Evolutionary conservation across 2,888 invertebrate genomes (phyloP).

Genomic region (Timema podura): DNA sequence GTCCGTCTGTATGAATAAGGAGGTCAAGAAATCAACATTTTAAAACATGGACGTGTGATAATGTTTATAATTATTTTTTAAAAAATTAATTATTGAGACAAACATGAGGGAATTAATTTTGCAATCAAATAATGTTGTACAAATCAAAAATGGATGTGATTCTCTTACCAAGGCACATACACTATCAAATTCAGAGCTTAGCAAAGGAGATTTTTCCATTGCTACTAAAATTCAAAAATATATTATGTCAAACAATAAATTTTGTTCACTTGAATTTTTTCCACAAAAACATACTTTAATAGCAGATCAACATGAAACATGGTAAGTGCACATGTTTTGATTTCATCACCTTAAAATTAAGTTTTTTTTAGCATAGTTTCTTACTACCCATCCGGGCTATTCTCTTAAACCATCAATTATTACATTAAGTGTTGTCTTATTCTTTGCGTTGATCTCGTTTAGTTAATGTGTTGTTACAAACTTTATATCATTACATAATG

Average conservation of each 20-base stretch:
- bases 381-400: too few relatives aligned
- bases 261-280: constrained; percentile 10
- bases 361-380: too few relatives aligned
- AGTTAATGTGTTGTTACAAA: too few relatives aligned
- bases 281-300: background rate
- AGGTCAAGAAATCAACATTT: too few relatives aligned
- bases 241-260: background rate
- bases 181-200: background rate
- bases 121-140: background rate
- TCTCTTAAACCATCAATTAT: too few relatives aligned
- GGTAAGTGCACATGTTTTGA: background rate
- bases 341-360: too few relatives aligned
- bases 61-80: too few relatives aligned
- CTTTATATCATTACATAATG: too few relatives aligned
- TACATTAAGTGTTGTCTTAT: too few relatives aligned
- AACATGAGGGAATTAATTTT: constrained; percentile 6
- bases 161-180: background rate
- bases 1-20: too few relatives aligned
- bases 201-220: background rate
- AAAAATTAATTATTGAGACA: background rate
- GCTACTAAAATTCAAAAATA: background rate
- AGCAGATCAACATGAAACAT: background rate
- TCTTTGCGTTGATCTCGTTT: too few relatives aligned
- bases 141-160: background rate
- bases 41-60: too few relatives aligned